Conservation (phyloP, 1,140 invertebrate species). For the Charaxes varanes region DNA sequence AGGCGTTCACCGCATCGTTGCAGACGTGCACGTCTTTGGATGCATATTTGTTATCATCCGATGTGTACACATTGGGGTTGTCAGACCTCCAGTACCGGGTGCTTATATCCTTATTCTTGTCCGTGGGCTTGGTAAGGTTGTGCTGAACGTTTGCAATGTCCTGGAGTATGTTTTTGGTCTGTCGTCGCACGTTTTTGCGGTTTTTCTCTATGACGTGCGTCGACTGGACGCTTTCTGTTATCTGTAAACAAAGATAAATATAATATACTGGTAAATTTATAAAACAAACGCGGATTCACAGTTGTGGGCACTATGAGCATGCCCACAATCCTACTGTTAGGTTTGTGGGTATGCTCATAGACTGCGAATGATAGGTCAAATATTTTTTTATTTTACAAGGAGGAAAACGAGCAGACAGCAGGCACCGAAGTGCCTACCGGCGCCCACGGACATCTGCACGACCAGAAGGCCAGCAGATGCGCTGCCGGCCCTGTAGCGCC, state of each 20-base stretch:
- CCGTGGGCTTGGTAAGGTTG: constrained; percentile 26
- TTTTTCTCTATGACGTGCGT: constrained; percentile 22
- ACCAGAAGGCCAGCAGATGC: too few relatives aligned
- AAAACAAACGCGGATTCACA: too few relatives aligned
- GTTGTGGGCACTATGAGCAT: too few relatives aligned
- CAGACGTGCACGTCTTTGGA: constrained; percentile 3
- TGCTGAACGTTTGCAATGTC: constrained; percentile 32
- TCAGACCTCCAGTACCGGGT: background rate
- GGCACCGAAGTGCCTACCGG: too few relatives aligned
- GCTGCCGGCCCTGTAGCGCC: too few relatives aligned
- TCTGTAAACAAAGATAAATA: constrained; percentile 6
- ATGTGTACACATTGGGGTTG: constrained; percentile 7
- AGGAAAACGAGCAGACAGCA: too few relatives aligned
- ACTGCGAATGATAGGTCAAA: too few relatives aligned
- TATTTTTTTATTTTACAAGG: too few relatives aligned
- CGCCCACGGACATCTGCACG: too few relatives aligned
- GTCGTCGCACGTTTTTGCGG: constrained; percentile 28
- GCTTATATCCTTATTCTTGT: constrained; percentile 8
- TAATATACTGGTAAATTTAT: too few relatives aligned
- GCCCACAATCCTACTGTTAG: too few relatives aligned
- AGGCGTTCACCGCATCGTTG: constrained; percentile 8
- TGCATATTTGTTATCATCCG: constrained; percentile 3
- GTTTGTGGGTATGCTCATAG: too few relatives aligned
- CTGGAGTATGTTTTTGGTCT: constrained; percentile 41
- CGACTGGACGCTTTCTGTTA: constrained; percentile 8